A percentile compares a stretch with the other conserved stretches of the same genome.
These are phyloP conservation scores for Notodonta dromedarius DNA, from an alignment of 2,888 invertebrate species.

Conservation along the genomic window DNA sequence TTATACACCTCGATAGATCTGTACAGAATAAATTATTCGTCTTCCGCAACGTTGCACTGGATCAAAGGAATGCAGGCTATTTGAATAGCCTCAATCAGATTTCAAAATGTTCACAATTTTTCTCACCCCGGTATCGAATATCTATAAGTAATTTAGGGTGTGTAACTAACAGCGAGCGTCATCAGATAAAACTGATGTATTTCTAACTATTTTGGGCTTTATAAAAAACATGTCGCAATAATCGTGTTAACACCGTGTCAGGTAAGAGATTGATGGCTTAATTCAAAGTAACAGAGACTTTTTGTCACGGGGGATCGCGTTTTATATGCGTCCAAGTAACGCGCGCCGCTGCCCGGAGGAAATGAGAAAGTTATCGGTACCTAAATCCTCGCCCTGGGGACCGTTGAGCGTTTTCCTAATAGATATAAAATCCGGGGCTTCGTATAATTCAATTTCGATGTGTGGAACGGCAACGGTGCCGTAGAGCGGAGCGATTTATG, in stretches of 20 bases:
- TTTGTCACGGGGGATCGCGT: constrained; percentile 55
- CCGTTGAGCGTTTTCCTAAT: constrained; percentile 74
- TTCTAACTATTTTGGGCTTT: constrained; percentile 40
- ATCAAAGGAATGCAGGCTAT: constrained; percentile 19
- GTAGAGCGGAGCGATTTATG: constrained; percentile 59
- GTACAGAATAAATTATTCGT: constrained; percentile 40
- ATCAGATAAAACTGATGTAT: constrained; percentile 36
- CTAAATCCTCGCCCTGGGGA: constrained; percentile 75
- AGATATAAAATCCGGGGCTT: constrained; percentile 79
- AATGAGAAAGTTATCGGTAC: constrained; percentile 82
- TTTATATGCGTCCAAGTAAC: constrained; percentile 64
- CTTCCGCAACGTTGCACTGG: constrained; percentile 17
- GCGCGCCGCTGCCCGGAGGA: constrained; percentile 67
- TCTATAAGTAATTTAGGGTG: constrained; percentile 22
- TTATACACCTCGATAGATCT: constrained; percentile 39
- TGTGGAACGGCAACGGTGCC: constrained; percentile 51
- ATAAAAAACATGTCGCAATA: constrained; percentile 52
- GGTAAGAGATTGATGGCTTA: constrained; percentile 69
- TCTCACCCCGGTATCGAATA: constrained; percentile 11
- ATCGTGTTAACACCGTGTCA: constrained; percentile 57
- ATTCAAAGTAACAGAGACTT: constrained; percentile 56
- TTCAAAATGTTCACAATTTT: constrained; percentile 15
- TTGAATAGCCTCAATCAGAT: constrained; percentile 14
- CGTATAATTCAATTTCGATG: constrained; percentile 77
- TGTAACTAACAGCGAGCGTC: constrained; percentile 33